Evolutionary conservation across 2,797 vertebrate genomes (phyloP), one percentile per base, ranked within the genome.

Genomic region (Argyrosomus regius): DNA sequence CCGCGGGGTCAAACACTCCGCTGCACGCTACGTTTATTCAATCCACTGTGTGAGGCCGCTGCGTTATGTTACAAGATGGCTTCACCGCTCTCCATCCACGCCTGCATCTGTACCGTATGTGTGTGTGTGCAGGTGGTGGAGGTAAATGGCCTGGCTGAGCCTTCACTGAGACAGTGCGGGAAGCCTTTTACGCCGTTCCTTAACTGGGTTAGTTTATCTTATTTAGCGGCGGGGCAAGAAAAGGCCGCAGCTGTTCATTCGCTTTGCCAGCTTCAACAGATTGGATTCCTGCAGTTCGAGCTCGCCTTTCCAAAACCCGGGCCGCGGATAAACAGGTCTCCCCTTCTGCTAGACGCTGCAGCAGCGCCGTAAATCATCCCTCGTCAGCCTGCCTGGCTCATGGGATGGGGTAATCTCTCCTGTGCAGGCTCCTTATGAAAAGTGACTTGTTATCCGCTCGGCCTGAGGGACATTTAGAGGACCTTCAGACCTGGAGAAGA

Each of bases 191-290:
- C 77, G 57, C 72, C 75, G 82, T 80, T 82, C 87, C 68, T 87
- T 91, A 92, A 91, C 92, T 70, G 73, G 64, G 72, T 90, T 87
- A 91, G 83, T 91, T 93, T 84, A 90, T 92, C 90, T 93, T 93
- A 80, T 95, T 95, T 94, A 93, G 91, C 63, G 65, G 78, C 77
- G 24, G 84, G 82, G 80, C 81, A 72, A 87, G 89, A 86, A 88
- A 77, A 87, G 90, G 91, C 89, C 87, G 72, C 93, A 93, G 95
- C 94, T 95, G 93, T 86, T 92, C 86, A 60, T 91, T 87, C 46
- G 59, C 82, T 73, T 58, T 82, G 87, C 91, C 92, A 84, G 87
- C 66, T 54, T 89, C 78, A 24, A 80, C 89, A 90, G 91, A 91
- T 94, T 92, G 88, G 90, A 91, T 89, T 89, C 89, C 90, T 84